Percentiles rank a stretch among this genome's conserved stretches.
phyloP scores from a whole-genome alignment of 2,797 vertebrate genomes.

The Macropus fuliginosus region DNA sequence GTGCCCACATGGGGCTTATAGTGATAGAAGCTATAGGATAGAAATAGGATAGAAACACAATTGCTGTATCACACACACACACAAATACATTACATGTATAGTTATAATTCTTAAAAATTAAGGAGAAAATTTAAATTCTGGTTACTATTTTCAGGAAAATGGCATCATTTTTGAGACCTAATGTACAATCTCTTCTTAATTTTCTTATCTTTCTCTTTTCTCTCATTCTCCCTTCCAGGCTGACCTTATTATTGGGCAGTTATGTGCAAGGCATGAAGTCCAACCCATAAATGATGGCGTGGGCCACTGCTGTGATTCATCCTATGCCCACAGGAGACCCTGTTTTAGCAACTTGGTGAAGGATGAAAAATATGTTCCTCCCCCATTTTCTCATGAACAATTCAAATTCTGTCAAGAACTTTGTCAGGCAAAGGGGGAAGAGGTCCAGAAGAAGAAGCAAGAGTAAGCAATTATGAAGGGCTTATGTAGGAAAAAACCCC shows the following conservation, averaged over 20 bases:
- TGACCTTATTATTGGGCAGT: conserved; percentile 71
- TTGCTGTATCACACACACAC: background rate
- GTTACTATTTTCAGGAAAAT: background rate
- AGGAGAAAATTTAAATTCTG: background rate
- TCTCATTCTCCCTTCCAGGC: conserved; percentile 56
- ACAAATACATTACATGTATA: too few species aligned
- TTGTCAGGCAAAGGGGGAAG: conserved; percentile 70
- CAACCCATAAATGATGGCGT: conserved; percentile 65
- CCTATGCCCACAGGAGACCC: conserved; percentile 67
- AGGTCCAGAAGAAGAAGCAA: conserved; percentile 71
- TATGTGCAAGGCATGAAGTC: conserved; percentile 67
- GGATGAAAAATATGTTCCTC: conserved; percentile 71
- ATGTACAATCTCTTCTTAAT: background rate
- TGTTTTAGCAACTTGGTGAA: conserved; percentile 72
- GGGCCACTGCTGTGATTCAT: conserved; percentile 68
- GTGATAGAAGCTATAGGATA: background rate
- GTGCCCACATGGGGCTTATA: background rate
- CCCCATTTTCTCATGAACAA: conserved; percentile 68
- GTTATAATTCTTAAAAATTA: background rate
- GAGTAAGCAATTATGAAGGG: conserved; percentile 68
- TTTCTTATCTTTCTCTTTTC: background rate
- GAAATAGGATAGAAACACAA: background rate
- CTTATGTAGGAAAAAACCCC: background rate
- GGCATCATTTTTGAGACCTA: background rate
- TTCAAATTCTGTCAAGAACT: conserved; percentile 74